Evolutionary conservation across 2,888 invertebrate genomes (phyloP).

Genomic region (Lottia gigantea): DNA sequence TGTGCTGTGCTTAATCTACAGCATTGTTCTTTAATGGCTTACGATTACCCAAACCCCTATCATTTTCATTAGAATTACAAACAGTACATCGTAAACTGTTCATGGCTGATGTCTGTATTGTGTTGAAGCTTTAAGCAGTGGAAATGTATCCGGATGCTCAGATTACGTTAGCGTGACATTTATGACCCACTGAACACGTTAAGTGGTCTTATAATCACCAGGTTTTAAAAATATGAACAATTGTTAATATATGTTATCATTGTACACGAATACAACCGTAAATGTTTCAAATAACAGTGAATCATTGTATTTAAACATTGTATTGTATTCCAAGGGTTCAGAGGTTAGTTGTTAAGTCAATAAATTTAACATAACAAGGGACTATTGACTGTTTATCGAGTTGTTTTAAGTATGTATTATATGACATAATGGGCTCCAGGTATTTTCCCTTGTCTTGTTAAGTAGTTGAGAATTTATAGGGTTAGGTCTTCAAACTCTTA

Average conservation of each 20-base stretch:
- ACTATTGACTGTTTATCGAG: background rate
- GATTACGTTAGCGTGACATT: too few species aligned
- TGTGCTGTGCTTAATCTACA: too few species aligned
- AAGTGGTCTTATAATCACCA: too few species aligned
- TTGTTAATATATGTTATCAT: background rate
- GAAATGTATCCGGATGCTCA: too few species aligned
- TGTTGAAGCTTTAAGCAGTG: too few species aligned
- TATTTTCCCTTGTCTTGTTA: background rate
- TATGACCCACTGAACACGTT: too few species aligned
- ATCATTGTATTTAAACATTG: background rate
- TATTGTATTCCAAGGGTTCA: background rate
- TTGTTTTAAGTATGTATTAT: background rate
- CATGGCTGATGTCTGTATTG: too few species aligned
- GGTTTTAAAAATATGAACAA: background rate
- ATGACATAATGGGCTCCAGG: background rate
- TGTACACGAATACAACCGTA: background rate
- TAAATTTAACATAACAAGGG: conserved; percentile 11
- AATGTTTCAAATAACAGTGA: conserved; percentile 2
- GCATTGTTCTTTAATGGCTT: too few species aligned
- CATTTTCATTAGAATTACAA: too few species aligned
- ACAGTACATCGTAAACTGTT: too few species aligned
- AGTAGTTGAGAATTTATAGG: conserved; percentile 2
- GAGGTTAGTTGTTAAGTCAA: background rate
- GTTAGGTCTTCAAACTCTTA: too few species aligned
- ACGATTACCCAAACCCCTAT: too few species aligned